Base-by-base conservation (phyloP, 2,888 invertebrate genomes). In the Temnothorax unifasciatus region DNA sequence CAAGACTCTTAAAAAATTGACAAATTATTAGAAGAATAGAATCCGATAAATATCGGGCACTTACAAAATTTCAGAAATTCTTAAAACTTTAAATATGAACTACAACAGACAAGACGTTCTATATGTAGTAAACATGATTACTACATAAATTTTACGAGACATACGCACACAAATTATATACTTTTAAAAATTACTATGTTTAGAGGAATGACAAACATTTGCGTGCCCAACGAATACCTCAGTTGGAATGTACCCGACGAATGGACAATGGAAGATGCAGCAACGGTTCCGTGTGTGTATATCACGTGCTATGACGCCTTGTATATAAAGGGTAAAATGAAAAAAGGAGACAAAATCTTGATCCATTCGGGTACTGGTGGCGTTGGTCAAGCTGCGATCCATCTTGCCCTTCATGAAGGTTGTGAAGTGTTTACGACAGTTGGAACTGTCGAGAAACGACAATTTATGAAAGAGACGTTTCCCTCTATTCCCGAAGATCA, bases 161-260 rank as follows among this genome's bases (percentile, higher is more conserved):
- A n/a, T n/a, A n/a, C n/a, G n/a, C n/a, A n/a, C n/a, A n/a, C n/a
- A n/a, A n/a, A n/a, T n/a, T n/a, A n/a, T n/a, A n/a, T n/a, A n/a
- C n/a, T 21, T 21, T 21, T 21, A 38, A 41, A 41, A 50, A 5
- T 50, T 50, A 0, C 18, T 50, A 50, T 50, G 50, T 2, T 0
- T 50, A 50, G 50, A 50, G 50, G n/a, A 2, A 50, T 50, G 6
- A 18, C 50, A 2, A 50, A n/a, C 18, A 50, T 50, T 3, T 0
- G 0, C 0, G n/a, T 50, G 50, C 0, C 50, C 5, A n/a, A 50
- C 0, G 6, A 50, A n/a, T 50, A 13, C 0, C 6, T 50, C 0
- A 50, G n/a, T 50, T 50, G 50, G 50, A 8, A 0, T n/a, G 1
- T 50, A 50, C 50, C 50, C 2, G 50, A 50, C 0, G 0, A 50